Evolutionary conservation across 2,797 vertebrate genomes (phyloP), one percentile per base, ranked within the genome.

Genomic region (Forpus xanthops): DNA sequence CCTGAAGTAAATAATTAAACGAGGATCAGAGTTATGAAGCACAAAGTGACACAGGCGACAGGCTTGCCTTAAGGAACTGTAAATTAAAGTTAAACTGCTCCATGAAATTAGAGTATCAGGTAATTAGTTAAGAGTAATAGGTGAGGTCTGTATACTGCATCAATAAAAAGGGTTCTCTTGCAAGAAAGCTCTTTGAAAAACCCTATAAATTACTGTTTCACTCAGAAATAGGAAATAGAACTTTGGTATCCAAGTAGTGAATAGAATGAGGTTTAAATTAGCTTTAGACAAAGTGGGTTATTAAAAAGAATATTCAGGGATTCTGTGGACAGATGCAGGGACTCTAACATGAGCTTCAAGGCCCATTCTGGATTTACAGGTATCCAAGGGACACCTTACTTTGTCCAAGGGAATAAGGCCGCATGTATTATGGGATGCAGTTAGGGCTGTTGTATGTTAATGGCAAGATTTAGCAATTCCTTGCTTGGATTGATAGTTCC

Each of bases 1-100:
- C 89, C 94, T 86, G 75, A 93, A 97, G 85, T 95, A 97, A 98
- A 97, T 96, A 97, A 96, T 96, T 97, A 96, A 97, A 96, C 87
- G 90, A 92, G 44, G 88, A 93, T 96, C 97, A 83, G 61, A 67
- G 17, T 95, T 94, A 96, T 64, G 92, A 97, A 84, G 65, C 67
- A 74, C 89, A 50, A 83, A 96, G 88, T 78, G 87, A 89, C 83
- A 75, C 42, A 92, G 90, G 84, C 93, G 90, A 89, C 60, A 90
- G 67, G 56, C 45, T 96, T 96, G 71, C 91, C 65, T 95, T 93
- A 94, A 91, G 77, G 92, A 83, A 62, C 71, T 90, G 70, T 93
- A 95, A 92, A 95, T 95, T 78, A 92, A 80, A 93, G 68, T 82
- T 65, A 93, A 92, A 85, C 20, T 85, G 73, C 81, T 83, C 35